phyloP scores from a whole-genome alignment of 2,113 vertebrate species.

The Oenanthe melanoleuca region DNA sequence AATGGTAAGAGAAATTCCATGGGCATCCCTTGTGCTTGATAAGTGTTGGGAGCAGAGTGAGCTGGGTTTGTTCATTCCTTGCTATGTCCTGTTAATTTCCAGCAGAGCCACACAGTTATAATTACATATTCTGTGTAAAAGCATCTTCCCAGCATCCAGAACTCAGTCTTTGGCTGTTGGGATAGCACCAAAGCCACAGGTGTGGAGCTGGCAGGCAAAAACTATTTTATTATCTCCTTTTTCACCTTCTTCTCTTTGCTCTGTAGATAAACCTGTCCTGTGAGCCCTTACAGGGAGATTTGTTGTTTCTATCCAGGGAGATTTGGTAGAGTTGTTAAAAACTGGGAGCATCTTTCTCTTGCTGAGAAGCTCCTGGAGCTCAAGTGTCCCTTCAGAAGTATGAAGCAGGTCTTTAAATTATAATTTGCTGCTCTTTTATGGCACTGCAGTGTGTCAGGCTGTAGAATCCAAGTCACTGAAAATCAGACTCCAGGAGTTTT shows the following conservation, averaged over 20 bases:
- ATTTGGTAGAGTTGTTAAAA: neutral
- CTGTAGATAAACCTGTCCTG: neutral
- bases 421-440: neutral
- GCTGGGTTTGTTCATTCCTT: neutral
- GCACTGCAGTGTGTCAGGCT: neutral
- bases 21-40: accelerated
- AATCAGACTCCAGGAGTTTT: neutral
- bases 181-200: neutral
- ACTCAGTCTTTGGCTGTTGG: neutral
- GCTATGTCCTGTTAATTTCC: neutral
- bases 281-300: neutral
- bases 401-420: neutral
- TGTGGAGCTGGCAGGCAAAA: neutral
- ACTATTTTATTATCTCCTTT: neutral
- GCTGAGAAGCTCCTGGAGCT: neutral
- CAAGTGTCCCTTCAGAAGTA: neutral
- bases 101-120: accelerated
- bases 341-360: neutral
- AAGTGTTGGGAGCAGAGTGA: neutral
- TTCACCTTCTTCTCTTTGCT: neutral
- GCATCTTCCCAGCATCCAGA: neutral
- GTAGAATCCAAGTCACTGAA: neutral
- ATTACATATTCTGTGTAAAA: neutral
- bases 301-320: neutral
- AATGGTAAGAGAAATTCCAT: neutral